A percentile compares a stretch with the other conserved stretches of the same genome.
Evolutionary conservation across 2,888 invertebrate genomes (phyloP).

Genomic region (Uloborus plumipes): DNA sequence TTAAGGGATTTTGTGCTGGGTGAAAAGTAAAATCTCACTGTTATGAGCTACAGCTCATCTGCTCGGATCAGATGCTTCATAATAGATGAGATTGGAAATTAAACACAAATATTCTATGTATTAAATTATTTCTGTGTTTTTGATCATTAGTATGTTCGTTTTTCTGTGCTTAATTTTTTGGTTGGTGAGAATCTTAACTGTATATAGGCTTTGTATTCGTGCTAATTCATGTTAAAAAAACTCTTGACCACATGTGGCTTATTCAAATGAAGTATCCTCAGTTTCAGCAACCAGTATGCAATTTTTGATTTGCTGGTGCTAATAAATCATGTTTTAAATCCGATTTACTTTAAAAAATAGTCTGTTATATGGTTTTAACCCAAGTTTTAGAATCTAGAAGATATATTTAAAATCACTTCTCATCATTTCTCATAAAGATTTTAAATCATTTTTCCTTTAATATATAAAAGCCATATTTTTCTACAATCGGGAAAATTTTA

Average conservation of each 20-base stretch:
- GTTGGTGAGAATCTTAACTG: background rate
- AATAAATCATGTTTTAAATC: background rate
- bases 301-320: background rate
- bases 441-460: background rate
- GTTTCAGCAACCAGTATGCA: background rate
- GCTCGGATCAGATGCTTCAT: background rate
- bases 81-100: conserved; percentile 3
- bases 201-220: background rate
- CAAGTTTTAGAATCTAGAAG: too few relatives aligned
- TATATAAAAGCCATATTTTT: background rate
- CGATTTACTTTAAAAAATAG: background rate
- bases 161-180: background rate
- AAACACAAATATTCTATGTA: background rate
- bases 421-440: too few relatives aligned
- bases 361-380: too few relatives aligned
- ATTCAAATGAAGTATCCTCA: conserved; percentile 1
- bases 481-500: conserved; percentile 10
- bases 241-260: conserved; percentile 10
- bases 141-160: background rate
- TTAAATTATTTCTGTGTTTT: conserved; percentile 8
- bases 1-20: background rate
- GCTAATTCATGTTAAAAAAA: background rate
- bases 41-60: background rate
- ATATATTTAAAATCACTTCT: too few relatives aligned
- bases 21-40: background rate